These are phyloP conservation scores for Aphelenchoides avenae DNA, from an alignment of 1,140 invertebrate genomes.

Conservation along the genomic window DNA sequence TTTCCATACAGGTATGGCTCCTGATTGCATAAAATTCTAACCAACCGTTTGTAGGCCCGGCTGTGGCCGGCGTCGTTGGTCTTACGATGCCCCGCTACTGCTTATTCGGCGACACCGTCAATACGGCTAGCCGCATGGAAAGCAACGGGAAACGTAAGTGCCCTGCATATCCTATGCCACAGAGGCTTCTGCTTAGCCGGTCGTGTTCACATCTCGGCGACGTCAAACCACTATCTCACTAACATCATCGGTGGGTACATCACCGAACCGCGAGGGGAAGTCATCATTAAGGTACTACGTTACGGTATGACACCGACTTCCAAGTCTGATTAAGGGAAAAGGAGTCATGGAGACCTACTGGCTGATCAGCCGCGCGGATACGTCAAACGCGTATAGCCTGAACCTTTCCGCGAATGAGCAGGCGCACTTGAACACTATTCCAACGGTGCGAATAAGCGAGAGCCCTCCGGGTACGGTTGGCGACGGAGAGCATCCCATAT, in stretches of 20 bases:
- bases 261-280: slow-evolving; percentile 26
- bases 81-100: slow-evolving; percentile 73
- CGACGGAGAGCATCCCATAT: no score
- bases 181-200: slow-evolving; percentile 16
- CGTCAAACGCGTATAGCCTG: no score
- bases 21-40: not conserved
- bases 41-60: slow-evolving; percentile 11
- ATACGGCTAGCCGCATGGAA: slow-evolving; percentile 65
- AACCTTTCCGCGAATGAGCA: no score
- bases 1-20: slow-evolving; percentile 73
- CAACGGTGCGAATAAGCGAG: no score
- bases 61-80: slow-evolving; percentile 38
- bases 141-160: slow-evolving; percentile 62
- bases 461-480: no score
- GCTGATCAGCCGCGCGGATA: slow-evolving; percentile 29
- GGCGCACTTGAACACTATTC: no score
- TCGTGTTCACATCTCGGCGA: slow-evolving; percentile 12
- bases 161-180: not conserved
- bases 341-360: slow-evolving; percentile 40
- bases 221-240: slow-evolving; percentile 17
- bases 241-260: slow-evolving; percentile 24
- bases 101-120: slow-evolving; percentile 70
- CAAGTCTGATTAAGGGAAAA: slow-evolving; percentile 24
- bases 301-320: no score
- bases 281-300: slow-evolving; percentile 22